Conservation (phyloP, 1,140 invertebrate genomes). For the Lepidurus arcticus region DNA sequence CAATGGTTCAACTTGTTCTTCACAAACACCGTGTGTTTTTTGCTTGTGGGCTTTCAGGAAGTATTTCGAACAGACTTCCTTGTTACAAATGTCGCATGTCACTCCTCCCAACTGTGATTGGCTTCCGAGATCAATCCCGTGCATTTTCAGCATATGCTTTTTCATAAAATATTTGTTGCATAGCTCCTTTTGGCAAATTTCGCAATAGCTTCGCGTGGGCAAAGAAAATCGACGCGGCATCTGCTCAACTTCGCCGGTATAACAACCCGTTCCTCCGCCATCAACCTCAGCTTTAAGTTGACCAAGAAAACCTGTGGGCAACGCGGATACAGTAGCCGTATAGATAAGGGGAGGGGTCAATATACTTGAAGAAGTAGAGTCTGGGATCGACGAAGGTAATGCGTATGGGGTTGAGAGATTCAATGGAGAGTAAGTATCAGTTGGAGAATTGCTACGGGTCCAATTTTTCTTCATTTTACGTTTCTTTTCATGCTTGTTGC, state of each 20-base stretch:
- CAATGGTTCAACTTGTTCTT: constrained; percentile 37
- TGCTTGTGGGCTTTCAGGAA: constrained; percentile 54
- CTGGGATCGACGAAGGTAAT: not conserved
- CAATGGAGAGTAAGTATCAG: not conserved
- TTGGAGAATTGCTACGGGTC: constrained; percentile 8
- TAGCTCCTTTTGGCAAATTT: constrained; percentile 60
- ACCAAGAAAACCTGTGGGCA: not conserved
- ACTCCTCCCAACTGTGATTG: constrained; percentile 44
- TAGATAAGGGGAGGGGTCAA: not conserved
- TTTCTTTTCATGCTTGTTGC: constrained; percentile 56
- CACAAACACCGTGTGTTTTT: constrained; percentile 54
- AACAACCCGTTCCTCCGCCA: not conserved
- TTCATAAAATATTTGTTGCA: constrained; percentile 65
- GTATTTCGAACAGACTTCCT: constrained; percentile 55
- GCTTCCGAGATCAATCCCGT: constrained; percentile 51
- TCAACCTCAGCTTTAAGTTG: not conserved
- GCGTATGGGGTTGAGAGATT: not conserved
- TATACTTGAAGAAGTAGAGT: constrained; percentile 32
- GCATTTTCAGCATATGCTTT: constrained; percentile 63
- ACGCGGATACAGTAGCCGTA: not conserved
- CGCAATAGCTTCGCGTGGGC: constrained; percentile 53
- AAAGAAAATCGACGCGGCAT: constrained; percentile 43
- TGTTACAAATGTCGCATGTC: constrained; percentile 53
- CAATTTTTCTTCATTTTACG: constrained; percentile 45
- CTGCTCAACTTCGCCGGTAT: not conserved